Base-by-base conservation (phyloP, 2,113 vertebrate genomes). In the Orthonyx spaldingii region DNA sequence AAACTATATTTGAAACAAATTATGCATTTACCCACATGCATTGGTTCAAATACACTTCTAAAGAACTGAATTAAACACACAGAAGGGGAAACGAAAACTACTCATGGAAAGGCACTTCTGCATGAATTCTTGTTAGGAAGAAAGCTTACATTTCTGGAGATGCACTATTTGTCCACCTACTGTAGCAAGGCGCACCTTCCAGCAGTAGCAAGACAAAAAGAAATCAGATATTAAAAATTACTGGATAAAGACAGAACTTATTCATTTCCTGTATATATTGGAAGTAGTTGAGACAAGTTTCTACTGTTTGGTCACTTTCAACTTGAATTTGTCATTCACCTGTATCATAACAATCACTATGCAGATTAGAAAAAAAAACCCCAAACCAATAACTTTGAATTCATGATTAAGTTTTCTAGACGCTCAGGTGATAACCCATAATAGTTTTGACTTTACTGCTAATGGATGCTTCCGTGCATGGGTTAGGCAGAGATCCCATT, bases 61-160 rank as follows among this genome's bases (percentile, higher is more conserved):
- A 77, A 70, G 6, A 50, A 49, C 2, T 61, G 6, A 85, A 35
- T 47, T 68, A 57, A 60, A 53, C 3, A 59, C 50, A 77, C 9
- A 61, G 33, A 77, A 87, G 11, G 21, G 35, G 76, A 88, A 74
- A 69, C 28, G 20, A 42, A 76, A 85, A 76, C 70, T 84, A 94
- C 14, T 65, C 2, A 55, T 44, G 33, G 33, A 66, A 85, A 91
- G 13, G 11, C n/a, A 85, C n/a, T 78, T 79, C 53, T 82, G 50
- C 65, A 53, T 22, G 49, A 91, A 64, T 30, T 79, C n/a, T 79
- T 64, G 21, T 57, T 76, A 90, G 42, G 46, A 82, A 60, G 42
- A 79, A 83, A 94, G 74, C 88, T 97, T 95, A 95, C 93, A 80
- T 87, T 95, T 94, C 82, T 4, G 39, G 33, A 84, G 78, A 50